Percentiles rank a stretch among this genome's conserved stretches.
These are phyloP conservation scores for Dasyornis broadbenti DNA, from an alignment of 2,113 vertebrate species.

Conservation along the genomic window DNA sequence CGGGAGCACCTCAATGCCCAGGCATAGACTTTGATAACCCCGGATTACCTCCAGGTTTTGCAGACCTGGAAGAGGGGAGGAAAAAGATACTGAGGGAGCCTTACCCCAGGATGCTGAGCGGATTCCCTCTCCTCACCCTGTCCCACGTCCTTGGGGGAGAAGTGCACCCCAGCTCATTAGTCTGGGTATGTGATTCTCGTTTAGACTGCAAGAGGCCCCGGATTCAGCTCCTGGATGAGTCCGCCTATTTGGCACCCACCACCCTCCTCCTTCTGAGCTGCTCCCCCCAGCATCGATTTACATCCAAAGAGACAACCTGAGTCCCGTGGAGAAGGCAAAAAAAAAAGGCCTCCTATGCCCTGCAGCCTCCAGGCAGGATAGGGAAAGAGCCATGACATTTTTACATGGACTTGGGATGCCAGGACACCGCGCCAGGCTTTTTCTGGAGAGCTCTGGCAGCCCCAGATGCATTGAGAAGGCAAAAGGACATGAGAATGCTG, in stretches of 20 bases:
- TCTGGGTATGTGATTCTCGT: neutral
- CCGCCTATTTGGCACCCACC: neutral
- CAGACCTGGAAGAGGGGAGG: neutral
- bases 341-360: too few species aligned
- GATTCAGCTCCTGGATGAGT: neutral
- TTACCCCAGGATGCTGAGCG: too few species aligned
- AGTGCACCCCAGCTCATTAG: fast-evolving
- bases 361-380: neutral
- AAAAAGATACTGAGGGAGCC: neutral
- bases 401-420: neutral
- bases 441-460: neutral
- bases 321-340: fast-evolving
- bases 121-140: too few species aligned
- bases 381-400: too few species aligned
- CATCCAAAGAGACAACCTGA: neutral
- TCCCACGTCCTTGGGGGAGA: neutral
- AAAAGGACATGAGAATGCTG: neutral
- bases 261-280: neutral
- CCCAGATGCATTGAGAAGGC: fast-evolving
- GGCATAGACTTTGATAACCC: too few species aligned
- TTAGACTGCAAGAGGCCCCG: neutral
- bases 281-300: neutral
- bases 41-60: neutral
- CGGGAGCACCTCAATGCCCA: neutral
- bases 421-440: neutral